Evolutionary conservation across 2,113 vertebrate species (phyloP).

Genomic region (Onychostruthus taczanowskii): DNA sequence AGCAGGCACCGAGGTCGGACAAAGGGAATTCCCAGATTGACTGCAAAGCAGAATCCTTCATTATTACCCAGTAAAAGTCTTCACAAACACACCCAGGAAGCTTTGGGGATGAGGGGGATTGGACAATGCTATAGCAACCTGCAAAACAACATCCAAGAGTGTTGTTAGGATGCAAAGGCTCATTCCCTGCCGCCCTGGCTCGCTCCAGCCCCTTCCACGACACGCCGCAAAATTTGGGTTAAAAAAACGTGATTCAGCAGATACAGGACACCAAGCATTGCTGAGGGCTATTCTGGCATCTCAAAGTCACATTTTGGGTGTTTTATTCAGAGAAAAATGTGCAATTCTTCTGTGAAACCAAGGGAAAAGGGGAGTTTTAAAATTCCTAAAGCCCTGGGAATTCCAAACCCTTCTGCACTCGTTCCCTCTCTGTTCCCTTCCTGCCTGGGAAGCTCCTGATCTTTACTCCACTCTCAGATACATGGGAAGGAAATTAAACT

Average conservation of each 20-base stretch:
- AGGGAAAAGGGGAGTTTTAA: not conserved
- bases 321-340: not conserved
- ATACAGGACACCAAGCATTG: not conserved
- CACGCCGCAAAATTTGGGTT: not conserved
- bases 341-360: not conserved
- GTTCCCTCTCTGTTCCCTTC: not conserved
- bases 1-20: not conserved
- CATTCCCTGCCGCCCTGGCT: not conserved
- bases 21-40: not conserved
- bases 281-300: not conserved
- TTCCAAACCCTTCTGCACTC: not conserved
- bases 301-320: not conserved
- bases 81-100: constrained; percentile 38
- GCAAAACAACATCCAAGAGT: constrained; percentile 47
- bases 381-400: not conserved
- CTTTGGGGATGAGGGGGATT: constrained; percentile 9
- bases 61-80: constrained; percentile 14
- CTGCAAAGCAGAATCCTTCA: constrained; percentile 45
- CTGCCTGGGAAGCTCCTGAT: not conserved
- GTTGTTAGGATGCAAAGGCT: not conserved
- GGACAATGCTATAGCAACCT: constrained; percentile 34
- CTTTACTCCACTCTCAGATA: not conserved
- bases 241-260: accelerated
- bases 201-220: not conserved
- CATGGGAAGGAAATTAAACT: not conserved